Base-by-base conservation (phyloP, 2,888 invertebrate species). In the Diarsia brunnea region DNA sequence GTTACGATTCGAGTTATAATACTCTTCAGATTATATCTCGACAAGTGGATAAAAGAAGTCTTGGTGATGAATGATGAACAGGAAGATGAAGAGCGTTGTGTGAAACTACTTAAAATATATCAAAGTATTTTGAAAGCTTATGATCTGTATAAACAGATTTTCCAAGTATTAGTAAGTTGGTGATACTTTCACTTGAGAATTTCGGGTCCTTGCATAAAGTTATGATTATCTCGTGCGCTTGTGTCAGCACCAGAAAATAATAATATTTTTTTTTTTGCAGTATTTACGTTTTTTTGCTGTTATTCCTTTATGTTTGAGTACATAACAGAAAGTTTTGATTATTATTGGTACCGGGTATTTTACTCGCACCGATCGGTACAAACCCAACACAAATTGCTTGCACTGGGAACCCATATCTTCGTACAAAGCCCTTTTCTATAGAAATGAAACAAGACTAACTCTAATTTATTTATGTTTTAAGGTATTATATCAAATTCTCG, bases 11-110 rank as follows among this genome's bases (percentile, higher is more conserved):
- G 72, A 55, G 45, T 72, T 11, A 68, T 72, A 47, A 55, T 72
- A 27, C 27, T 72, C n/a, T 68, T 72, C 2, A 68, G n/a, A 5
- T n/a, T 4, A 55, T 72, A 67, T 55, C 68, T 72, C 4, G 45
- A 72, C 12, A 27, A 72, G 31, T 72, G 72, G 72, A 72, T 60
- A n/a, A 14, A 72, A 24, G 38, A 73, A 14, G 38, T 73, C 0
- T 5, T 60, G 4, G 21, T 51, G 21, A 19, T 49, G 43, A 53
- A 19, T 19, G 21, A 21, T 43, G 31, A 60, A 2, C 72, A 43
- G 24, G 73, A 58, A 1, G 16, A 72, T n/a, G 27, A 43, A 10
- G 60, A 27, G 8, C 38, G 12, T 1, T 60, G 49, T 51, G 7
- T 24, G 4, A 49, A 43, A 61, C 21, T 73, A 3, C 43, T 72